Base-by-base conservation (phyloP, 92 coral and sea anemone genomes). In the Bergia puertoricense region DNA sequence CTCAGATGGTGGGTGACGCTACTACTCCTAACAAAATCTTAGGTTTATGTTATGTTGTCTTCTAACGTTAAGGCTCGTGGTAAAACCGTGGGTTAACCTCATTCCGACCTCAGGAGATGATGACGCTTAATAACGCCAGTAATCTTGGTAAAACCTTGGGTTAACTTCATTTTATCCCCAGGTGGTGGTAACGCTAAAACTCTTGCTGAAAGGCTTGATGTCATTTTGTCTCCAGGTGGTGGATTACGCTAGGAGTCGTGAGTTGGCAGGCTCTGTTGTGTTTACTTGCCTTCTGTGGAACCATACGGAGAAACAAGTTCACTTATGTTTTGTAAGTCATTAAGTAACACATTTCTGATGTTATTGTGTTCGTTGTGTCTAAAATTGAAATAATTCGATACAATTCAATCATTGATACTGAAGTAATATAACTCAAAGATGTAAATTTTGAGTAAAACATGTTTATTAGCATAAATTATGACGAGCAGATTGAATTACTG, bases 281-380 rank as follows among this genome's bases (percentile, higher is more conserved):
- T 80, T 14, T 93, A 16, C 72, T 89, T 45, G 79, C 90, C 65
- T 81, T 89, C 16, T 94, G 85, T 82, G 91, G 94, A 11, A 80
- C 93, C 6, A 10, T 91, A 45, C 86, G 93, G 67, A 81, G 89
- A 85, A 94, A 94, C 88, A 94, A 92, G 90, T 81, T 88, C 76
- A 91, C 94, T 72, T 91, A 91, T 91, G 72, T 81, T 2, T 85
- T 94, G 97, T 94, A 86, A 94, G 97, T 92, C 48, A 30, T 37
- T n/a, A 7, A 79, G 44, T 39, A 9, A 62, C 10, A 1, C 30
- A 18, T 62, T 62, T 14, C 3, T 54, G 54, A 0, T 57, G 76
- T 37, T 72, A 30, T 14, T 30, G 41, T 9, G 42, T 72, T 72
- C 39, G n/a, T 7, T 68, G 39, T n/a, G 6, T 38, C 59, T 36